These are phyloP conservation scores for Ibycter americanus DNA, from an alignment of 2,797 vertebrate genomes.

Conservation along the genomic window DNA sequence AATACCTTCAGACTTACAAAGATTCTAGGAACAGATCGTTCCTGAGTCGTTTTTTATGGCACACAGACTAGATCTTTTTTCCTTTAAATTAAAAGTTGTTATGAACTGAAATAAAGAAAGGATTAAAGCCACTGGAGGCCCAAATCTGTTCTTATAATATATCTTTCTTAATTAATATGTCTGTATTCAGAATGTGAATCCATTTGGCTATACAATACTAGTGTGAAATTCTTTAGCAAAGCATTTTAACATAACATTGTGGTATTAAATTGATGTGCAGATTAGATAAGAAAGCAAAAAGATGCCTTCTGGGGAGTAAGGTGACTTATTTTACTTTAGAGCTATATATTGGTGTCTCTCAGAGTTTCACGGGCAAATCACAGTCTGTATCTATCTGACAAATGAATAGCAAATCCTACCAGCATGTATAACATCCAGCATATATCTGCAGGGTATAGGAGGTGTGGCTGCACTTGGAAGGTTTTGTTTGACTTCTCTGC, in stretches of 20 bases:
- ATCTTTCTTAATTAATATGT: neutral
- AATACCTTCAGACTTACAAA: neutral
- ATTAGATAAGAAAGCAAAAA: neutral
- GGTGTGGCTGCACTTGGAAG: neutral
- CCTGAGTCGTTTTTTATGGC: neutral
- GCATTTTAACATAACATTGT: neutral
- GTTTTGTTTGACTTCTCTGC: constrained; percentile 6
- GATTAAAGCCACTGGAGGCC: neutral
- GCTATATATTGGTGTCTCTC: neutral
- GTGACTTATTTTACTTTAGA: neutral
- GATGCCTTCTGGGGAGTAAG: neutral
- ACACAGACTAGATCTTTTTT: neutral
- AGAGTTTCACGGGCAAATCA: neutral
- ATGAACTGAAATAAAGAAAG: neutral
- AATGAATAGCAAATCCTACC: neutral
- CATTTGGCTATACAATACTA: neutral
- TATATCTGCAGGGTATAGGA: neutral
- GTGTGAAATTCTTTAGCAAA: neutral
- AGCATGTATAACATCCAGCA: neutral
- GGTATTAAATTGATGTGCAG: neutral
- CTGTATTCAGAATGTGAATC: neutral
- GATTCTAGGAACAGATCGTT: neutral
- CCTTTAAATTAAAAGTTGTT: neutral
- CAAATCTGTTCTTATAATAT: neutral
- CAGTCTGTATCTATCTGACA: neutral